A percentile compares a stretch with the other conserved stretches of the same genome.
Conservation (phyloP, 2,888 invertebrate species). For the Acholoe squamosa region DNA sequence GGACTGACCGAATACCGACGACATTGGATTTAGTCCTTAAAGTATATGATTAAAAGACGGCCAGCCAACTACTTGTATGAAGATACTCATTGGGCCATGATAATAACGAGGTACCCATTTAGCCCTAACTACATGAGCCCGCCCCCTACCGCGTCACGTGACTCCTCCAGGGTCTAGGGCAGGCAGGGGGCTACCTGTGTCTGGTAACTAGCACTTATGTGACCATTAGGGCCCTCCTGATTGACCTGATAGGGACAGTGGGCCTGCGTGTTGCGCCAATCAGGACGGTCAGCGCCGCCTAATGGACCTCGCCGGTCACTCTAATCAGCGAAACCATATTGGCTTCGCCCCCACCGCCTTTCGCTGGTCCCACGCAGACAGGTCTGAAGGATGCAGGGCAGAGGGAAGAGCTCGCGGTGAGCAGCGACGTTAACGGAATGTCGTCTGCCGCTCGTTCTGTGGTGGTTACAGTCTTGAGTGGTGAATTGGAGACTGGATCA, state of each 20-base stretch:
- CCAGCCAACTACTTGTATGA: slow-evolving; percentile 9
- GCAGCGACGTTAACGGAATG: slow-evolving; percentile 3
- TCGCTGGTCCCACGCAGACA: background rate
- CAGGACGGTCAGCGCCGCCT: slow-evolving; percentile 13
- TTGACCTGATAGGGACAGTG: slow-evolving; percentile 38
- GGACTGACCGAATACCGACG: no score
- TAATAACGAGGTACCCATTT: background rate
- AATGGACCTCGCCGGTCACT: slow-evolving; percentile 38
- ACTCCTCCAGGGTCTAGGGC: background rate
- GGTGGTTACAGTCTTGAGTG: background rate
- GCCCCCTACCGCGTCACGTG: background rate
- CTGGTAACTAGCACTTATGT: slow-evolving; percentile 23
- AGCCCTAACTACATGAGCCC: background rate
- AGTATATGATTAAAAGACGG: no score
- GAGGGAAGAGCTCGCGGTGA: background rate
- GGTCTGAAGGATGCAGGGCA: background rate
- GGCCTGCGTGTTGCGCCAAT: slow-evolving; percentile 44
- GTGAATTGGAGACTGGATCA: no score
- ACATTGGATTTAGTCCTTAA: no score
- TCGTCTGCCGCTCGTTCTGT: background rate
- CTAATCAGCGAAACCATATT: slow-evolving; percentile 48
- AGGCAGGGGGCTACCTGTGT: background rate
- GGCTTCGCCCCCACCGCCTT: background rate
- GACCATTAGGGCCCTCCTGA: slow-evolving; percentile 32
- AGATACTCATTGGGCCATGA: slow-evolving; percentile 18